Evolutionary conservation across 1,140 invertebrate species (phyloP).

Genomic region (Diorhabda sublineata): DNA sequence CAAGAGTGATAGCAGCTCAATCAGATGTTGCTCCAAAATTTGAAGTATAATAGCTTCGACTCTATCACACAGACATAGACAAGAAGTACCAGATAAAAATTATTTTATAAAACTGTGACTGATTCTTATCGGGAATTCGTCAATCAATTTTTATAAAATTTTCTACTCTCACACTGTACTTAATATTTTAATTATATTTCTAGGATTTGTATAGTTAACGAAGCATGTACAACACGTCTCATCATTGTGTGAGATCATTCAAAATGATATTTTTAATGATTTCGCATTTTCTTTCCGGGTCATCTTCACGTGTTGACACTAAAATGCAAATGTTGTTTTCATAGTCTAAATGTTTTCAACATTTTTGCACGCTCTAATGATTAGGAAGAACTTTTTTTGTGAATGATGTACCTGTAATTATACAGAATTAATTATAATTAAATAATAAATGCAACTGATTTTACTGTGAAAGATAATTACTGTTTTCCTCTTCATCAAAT

Average conservation of each 20-base stretch:
- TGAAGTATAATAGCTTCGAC: no score
- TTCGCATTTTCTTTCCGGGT: slow-evolving; percentile 1
- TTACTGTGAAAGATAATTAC: slow-evolving; percentile 22
- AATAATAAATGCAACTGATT: slow-evolving; percentile 24
- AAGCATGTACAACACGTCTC: background rate
- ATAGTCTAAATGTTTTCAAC: slow-evolving; percentile 23
- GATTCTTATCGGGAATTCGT: no score
- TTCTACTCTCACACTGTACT: no score
- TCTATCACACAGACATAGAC: no score
- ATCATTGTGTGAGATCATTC: background rate
- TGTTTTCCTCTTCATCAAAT: slow-evolving; percentile 22
- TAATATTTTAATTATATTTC: background rate
- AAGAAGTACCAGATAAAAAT: no score
- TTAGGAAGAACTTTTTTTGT: slow-evolving; percentile 21
- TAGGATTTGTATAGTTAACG: background rate
- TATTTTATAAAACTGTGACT: no score
- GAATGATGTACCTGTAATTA: slow-evolving; percentile 22
- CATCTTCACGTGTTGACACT: slow-evolving; percentile 6
- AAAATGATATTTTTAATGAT: background rate
- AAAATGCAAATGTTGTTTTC: slow-evolving; percentile 24
- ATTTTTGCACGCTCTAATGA: slow-evolving; percentile 21
- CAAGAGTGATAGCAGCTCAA: no score
- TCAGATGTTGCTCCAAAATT: no score
- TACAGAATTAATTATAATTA: slow-evolving; percentile 24
- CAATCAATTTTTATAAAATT: no score